These are phyloP conservation scores for Cygnus atratus DNA, from an alignment of 2,113 vertebrate species.

Conservation along the genomic window DNA sequence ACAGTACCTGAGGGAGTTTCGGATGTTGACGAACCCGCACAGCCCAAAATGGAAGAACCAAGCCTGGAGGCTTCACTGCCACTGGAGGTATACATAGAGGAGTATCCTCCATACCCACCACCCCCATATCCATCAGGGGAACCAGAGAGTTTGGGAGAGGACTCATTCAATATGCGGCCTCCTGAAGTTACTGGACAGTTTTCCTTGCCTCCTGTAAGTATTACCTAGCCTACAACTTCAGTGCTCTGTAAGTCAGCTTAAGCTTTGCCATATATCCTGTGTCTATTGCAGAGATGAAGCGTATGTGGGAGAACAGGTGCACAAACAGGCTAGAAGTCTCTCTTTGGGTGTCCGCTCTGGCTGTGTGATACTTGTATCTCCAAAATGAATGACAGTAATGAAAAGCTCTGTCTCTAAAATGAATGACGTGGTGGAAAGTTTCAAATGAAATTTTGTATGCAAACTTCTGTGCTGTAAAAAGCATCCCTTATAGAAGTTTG, in stretches of 20 bases:
- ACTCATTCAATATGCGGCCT: conserved; percentile 86
- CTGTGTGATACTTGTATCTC: not conserved
- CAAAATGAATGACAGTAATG: not conserved
- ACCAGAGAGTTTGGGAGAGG: conserved; percentile 86
- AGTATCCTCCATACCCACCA: conserved; percentile 96
- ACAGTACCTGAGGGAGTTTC: conserved; percentile 68
- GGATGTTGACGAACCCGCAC: conserved; percentile 44
- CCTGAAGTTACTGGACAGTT: conserved; percentile 94
- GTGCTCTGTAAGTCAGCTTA: not conserved
- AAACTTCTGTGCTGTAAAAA: not conserved
- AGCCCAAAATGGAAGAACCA: conserved; percentile 41
- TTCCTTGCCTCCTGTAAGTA: conserved; percentile 91
- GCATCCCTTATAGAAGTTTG: not conserved
- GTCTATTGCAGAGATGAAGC: not conserved
- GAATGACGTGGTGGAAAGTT: not conserved
- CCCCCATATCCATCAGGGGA: conserved; percentile 92
- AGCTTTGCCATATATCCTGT: not conserved
- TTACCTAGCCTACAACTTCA: not conserved
- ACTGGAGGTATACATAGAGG: conserved; percentile 87
- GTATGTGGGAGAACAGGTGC: not conserved
- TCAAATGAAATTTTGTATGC: not conserved
- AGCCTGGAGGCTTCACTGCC: conserved; percentile 73
- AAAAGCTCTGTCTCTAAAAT: not conserved
- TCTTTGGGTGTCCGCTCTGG: not conserved
- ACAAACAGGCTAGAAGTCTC: not conserved